Evolutionary conservation across 2,113 vertebrate species (phyloP).

Genomic region (Dinomys branickii): DNA sequence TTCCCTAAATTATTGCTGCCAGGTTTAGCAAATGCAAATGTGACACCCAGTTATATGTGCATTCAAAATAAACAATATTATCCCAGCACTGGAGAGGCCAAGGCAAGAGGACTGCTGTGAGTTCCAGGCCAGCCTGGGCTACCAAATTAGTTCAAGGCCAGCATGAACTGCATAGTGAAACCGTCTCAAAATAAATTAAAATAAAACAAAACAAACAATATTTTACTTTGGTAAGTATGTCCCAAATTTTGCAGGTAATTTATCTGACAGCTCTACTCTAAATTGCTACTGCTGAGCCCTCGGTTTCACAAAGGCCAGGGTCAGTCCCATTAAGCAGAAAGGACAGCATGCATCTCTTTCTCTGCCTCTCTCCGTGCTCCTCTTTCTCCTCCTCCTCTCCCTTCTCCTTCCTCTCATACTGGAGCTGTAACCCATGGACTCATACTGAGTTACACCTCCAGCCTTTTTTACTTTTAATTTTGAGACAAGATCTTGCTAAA

Average conservation of each 20-base stretch:
- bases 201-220: neutral
- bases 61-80: slow-evolving; percentile 32
- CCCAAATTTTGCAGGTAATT: slow-evolving; percentile 24
- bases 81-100: neutral
- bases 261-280: slow-evolving; percentile 34
- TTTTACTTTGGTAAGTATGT: slow-evolving; percentile 26
- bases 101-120: neutral
- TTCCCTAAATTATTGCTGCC: slow-evolving; percentile 36
- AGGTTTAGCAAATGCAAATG: slow-evolving; percentile 57
- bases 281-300: neutral
- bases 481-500: neutral
- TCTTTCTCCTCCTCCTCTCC: neutral
- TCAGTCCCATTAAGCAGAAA: neutral
- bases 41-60: slow-evolving; percentile 26
- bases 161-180: too few relatives aligned
- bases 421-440: neutral
- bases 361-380: neutral
- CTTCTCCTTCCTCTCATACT: neutral
- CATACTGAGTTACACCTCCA: neutral
- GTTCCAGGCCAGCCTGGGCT: neutral
- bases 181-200: too few relatives aligned
- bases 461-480: neutral
- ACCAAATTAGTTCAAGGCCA: neutral
- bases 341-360: neutral
- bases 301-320: neutral